These are phyloP conservation scores for Pionites leucogaster DNA, from an alignment of 2,113 vertebrate genomes.

Conservation along the genomic window DNA sequence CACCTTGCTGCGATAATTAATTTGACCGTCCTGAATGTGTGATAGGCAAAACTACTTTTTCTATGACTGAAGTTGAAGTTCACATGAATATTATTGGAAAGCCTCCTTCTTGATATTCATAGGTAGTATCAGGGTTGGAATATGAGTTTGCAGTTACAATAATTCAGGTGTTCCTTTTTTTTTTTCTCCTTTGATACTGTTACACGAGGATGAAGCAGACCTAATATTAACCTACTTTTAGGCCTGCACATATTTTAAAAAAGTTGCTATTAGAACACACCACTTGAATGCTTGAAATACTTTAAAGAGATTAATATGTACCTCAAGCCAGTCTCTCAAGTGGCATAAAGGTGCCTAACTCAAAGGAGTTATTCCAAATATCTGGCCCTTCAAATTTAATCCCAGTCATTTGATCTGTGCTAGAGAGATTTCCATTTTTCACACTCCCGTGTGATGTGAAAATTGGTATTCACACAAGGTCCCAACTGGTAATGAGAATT, in stretches of 20 bases:
- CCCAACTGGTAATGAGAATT: neutral
- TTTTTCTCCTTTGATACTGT: neutral
- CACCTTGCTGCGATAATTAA: neutral
- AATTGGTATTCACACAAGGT: neutral
- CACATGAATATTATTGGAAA: neutral
- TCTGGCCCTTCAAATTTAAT: neutral
- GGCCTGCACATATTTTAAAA: neutral
- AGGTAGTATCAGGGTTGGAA: neutral
- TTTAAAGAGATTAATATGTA: neutral
- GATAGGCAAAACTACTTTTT: neutral
- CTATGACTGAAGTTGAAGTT: neutral
- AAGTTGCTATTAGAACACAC: neutral
- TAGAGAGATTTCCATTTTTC: constrained; percentile 18
- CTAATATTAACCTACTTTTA: neutral
- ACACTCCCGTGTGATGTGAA: neutral
- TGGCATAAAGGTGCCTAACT: neutral
- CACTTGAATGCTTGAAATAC: neutral
- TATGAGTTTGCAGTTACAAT: neutral
- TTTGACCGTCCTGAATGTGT: constrained; percentile 3
- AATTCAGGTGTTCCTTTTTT: neutral
- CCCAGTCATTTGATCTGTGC: neutral
- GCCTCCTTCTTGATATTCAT: neutral
- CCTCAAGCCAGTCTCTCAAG: neutral
- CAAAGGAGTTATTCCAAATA: neutral
- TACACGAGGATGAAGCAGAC: neutral